Conservation (phyloP, 2,888 invertebrate species). For the Aphelenchoides bicaudatus region DNA sequence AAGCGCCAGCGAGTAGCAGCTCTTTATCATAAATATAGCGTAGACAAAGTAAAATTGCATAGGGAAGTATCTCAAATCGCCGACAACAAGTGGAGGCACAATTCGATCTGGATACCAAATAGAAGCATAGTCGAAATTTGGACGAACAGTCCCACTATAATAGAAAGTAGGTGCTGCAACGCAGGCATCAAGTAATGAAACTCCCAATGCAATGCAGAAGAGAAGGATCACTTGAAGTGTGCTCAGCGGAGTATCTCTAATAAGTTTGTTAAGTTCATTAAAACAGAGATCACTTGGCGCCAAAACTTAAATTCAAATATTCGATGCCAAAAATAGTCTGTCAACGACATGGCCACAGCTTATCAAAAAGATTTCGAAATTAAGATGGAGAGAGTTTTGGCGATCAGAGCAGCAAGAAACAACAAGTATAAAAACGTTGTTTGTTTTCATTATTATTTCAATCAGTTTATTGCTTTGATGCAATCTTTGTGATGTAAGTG, state of each 20-base stretch:
- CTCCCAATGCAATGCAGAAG: not conserved
- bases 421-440: too few relatives aligned
- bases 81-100: slow-evolving; percentile 1
- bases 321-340: too few relatives aligned
- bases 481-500: too few relatives aligned
- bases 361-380: too few relatives aligned
- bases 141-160: not conserved
- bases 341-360: too few relatives aligned
- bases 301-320: too few relatives aligned
- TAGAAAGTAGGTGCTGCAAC: not conserved
- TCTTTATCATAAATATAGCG: slow-evolving; percentile 1
- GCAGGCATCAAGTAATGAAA: not conserved
- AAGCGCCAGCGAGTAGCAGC: not conserved
- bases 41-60: slow-evolving; percentile 8
- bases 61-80: slow-evolving; percentile 1
- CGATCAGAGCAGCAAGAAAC: too few relatives aligned
- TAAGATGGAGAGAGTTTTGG: too few relatives aligned
- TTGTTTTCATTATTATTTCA: too few relatives aligned
- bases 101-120: slow-evolving; percentile 8
- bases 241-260: slow-evolving; percentile 7
- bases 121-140: slow-evolving; percentile 3
- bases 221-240: not conserved
- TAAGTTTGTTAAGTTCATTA: too few relatives aligned
- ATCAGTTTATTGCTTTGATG: too few relatives aligned
- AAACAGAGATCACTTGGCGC: too few relatives aligned